A percentile compares a stretch with the other conserved stretches of the same genome.
These are phyloP conservation scores for Globia sparganii DNA, from an alignment of 2,888 invertebrate species.

Conservation along the genomic window DNA sequence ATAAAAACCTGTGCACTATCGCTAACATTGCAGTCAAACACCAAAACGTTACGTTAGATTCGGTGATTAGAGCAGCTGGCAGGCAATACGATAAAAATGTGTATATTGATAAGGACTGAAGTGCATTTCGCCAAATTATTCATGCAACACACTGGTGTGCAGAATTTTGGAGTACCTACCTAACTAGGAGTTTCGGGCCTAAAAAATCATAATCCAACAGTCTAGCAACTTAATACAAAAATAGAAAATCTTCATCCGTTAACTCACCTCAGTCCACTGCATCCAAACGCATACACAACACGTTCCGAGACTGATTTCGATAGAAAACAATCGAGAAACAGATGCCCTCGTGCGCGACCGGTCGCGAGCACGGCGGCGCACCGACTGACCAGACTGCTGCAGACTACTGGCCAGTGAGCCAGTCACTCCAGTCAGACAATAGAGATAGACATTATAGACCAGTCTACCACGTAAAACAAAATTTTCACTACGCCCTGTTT, in stretches of 20 bases:
- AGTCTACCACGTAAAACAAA: conserved; percentile 42
- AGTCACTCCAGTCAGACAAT: conserved; percentile 16
- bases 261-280: conserved; percentile 63
- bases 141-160: conserved; percentile 7
- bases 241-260: conserved; percentile 14
- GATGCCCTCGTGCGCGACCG: conserved; percentile 51
- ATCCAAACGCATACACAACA: conserved; percentile 66
- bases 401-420: conserved; percentile 4
- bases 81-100: conserved; percentile 32
- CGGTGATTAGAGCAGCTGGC: conserved; percentile 28
- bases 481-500: conserved; percentile 58
- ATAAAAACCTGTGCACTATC: conserved; percentile 20
- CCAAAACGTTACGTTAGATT: conserved; percentile 34
- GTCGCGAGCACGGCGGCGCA: conserved; percentile 54
- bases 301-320: conserved; percentile 58
- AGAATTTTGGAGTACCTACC: background rate
- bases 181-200: background rate
- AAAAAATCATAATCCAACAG: background rate
- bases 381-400: conserved; percentile 46
- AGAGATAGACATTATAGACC: conserved; percentile 22
- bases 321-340: conserved; percentile 49
- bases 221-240: background rate
- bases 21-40: conserved; percentile 29
- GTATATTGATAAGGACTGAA: conserved; percentile 37
- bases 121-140: conserved; percentile 22